Percentiles rank a stretch among this genome's conserved stretches.
These are phyloP conservation scores for Belonocnema kinseyi DNA, from an alignment of 1,140 invertebrate genomes.

Conservation along the genomic window DNA sequence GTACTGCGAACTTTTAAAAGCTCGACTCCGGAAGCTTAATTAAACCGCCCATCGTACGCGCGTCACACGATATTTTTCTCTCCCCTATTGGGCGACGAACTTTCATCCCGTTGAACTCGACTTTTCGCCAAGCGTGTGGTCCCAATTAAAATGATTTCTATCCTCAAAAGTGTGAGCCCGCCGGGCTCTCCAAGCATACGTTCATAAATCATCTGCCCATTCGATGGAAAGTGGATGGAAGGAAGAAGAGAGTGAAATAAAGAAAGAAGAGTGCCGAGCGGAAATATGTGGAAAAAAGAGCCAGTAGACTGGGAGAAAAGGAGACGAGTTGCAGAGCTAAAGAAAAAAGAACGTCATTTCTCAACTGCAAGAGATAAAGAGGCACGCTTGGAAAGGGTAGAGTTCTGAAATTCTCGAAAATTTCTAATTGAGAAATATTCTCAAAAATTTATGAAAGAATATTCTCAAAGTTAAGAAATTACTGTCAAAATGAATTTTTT, in stretches of 20 bases:
- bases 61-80: conserved; percentile 16
- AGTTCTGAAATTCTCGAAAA: too few species aligned
- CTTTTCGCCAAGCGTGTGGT: conserved; percentile 51
- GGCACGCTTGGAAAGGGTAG: too few species aligned
- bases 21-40: conserved; percentile 25
- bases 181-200: conserved; percentile 37
- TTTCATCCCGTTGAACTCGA: conserved; percentile 35
- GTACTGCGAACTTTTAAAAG: conserved; percentile 3
- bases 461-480: too few species aligned
- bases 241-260: conserved; percentile 34
- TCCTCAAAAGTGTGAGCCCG: conserved; percentile 39
- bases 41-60: conserved; percentile 10
- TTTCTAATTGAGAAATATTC: too few species aligned
- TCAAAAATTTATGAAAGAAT: too few species aligned
- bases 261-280: conserved; percentile 34
- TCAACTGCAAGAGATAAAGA: neutral
- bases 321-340: conserved; percentile 1
- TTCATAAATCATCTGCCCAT: conserved; percentile 60
- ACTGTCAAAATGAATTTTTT: too few species aligned
- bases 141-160: conserved; percentile 60
- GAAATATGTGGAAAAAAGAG: conserved; percentile 38
- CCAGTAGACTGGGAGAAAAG: conserved; percentile 17
- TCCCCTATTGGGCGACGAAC: conserved; percentile 3
- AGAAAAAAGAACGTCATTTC: neutral
- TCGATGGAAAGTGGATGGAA: conserved; percentile 58